These are phyloP conservation scores for Lacerta agilis DNA, from an alignment of 2,797 vertebrate species.

Conservation along the genomic window DNA sequence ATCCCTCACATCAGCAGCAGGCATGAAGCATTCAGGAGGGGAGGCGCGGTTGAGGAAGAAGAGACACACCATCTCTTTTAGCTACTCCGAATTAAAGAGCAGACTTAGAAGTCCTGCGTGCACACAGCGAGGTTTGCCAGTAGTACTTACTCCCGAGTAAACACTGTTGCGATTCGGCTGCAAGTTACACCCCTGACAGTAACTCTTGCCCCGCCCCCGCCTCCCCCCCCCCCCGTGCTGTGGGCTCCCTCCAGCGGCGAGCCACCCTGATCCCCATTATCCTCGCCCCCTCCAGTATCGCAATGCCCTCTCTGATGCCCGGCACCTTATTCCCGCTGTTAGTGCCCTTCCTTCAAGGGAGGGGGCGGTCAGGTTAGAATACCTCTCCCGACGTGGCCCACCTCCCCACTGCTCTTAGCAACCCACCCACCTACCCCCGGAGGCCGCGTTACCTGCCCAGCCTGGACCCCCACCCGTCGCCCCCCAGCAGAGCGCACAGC, in stretches of 20 bases:
- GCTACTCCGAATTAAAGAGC: not conserved
- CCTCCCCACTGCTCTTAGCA: not conserved
- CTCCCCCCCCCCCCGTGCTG: not conserved
- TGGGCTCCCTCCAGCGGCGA: not conserved
- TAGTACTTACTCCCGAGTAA: not conserved
- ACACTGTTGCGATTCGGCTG: not conserved
- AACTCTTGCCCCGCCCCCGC: not conserved
- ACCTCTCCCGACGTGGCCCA: not conserved
- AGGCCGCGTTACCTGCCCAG: not conserved
- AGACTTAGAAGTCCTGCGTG: not conserved
- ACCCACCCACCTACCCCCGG: not conserved
- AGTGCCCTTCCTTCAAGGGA: not conserved
- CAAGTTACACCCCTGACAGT: not conserved
- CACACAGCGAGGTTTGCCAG: not conserved
- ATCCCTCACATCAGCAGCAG: not conserved
- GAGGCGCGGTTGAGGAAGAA: too few species aligned
- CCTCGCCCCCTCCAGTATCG: not conserved
- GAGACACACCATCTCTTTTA: not conserved
- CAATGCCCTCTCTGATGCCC: not conserved
- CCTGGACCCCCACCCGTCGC: too few species aligned
- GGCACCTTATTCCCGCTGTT: not conserved
- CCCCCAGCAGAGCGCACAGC: not conserved
- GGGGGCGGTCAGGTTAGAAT: too few species aligned
- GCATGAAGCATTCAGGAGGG: too few species aligned
- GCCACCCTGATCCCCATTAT: not conserved